Evolutionary conservation across 2,113 vertebrate species (phyloP).

Genomic region (Cynopterus brachyotis): DNA sequence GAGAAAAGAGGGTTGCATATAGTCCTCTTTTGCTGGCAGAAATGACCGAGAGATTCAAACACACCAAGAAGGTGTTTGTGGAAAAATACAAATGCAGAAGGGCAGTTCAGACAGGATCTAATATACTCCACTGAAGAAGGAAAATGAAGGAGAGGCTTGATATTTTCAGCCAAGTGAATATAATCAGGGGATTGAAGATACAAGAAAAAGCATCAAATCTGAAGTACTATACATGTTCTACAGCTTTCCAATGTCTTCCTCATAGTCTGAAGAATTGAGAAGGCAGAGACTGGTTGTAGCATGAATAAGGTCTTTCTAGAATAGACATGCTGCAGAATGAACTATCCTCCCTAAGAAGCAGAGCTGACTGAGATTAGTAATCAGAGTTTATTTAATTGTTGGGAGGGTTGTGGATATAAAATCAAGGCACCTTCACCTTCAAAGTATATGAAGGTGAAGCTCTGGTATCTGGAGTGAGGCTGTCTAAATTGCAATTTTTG

Average conservation of each 20-base stretch:
- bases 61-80: neutral
- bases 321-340: neutral
- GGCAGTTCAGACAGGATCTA: neutral
- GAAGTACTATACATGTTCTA: neutral
- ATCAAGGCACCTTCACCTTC: too few species aligned
- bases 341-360: neutral
- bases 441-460: neutral
- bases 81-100: neutral
- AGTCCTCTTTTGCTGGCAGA: neutral
- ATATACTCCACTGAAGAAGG: rapidly evolving
- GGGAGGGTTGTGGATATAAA: neutral
- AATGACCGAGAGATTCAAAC: neutral
- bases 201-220: neutral
- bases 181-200: neutral
- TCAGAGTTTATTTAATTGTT: neutral
- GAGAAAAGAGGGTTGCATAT: neutral
- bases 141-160: neutral
- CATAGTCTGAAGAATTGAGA: neutral
- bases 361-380: neutral
- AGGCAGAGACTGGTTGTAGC: neutral
- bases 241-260: neutral
- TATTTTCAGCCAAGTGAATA: neutral
- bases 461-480: neutral
- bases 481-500: neutral
- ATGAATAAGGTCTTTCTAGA: neutral